phyloP scores from a whole-genome alignment of 2,888 invertebrate species.

The Gortyna flavago region DNA sequence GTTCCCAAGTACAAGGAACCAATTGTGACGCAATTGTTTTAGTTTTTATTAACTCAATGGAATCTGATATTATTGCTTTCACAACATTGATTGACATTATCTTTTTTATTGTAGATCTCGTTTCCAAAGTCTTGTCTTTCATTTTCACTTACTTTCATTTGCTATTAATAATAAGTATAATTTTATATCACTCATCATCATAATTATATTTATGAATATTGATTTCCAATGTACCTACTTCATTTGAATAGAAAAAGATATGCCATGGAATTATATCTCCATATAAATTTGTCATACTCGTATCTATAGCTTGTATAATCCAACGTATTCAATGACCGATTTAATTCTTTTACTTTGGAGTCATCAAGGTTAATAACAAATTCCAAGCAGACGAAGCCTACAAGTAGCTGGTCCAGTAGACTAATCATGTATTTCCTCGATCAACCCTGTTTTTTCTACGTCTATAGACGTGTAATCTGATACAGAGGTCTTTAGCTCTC shows the following conservation, averaged over 20 bases:
- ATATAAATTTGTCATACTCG: too few relatives aligned
- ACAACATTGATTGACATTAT: constrained; percentile 62
- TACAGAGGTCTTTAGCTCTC: constrained; percentile 36
- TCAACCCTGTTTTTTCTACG: constrained; percentile 11
- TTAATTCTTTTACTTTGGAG: neutral
- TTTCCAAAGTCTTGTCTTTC: constrained; percentile 57
- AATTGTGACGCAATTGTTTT: constrained; percentile 59
- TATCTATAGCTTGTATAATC: too few relatives aligned
- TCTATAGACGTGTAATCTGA: constrained; percentile 4
- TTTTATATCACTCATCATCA: constrained; percentile 33
- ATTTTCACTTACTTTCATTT: constrained; percentile 60
- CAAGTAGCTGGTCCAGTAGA: neutral
- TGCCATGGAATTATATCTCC: too few relatives aligned
- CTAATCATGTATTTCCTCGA: neutral
- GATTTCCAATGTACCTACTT: constrained; percentile 19
- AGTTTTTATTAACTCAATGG: constrained; percentile 59
- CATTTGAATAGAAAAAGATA: neutral
- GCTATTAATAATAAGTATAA: constrained; percentile 26
- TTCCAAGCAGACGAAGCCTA: neutral
- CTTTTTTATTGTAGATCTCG: constrained; percentile 50
- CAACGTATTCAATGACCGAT: neutral
- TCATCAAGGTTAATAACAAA: constrained; percentile 6
- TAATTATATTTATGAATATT: constrained; percentile 23
- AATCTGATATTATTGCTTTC: constrained; percentile 65
- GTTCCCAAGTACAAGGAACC: constrained; percentile 59